These are phyloP conservation scores for Linhomoeus sp. DNA, from an alignment of 2,888 invertebrate genomes.

Conservation along the genomic window DNA sequence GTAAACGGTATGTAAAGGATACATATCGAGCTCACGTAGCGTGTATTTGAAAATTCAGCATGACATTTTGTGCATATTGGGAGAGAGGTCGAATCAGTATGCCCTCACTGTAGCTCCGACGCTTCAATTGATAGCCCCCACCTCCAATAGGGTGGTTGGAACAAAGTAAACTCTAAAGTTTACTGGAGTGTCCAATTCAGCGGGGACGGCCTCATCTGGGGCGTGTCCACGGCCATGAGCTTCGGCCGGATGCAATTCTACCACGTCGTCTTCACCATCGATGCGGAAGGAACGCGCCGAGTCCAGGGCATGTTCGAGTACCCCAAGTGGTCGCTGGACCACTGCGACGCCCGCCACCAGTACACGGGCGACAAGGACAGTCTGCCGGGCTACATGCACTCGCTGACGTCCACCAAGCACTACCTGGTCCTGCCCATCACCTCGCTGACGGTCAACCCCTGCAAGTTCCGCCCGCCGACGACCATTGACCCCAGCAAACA, in stretches of 20 bases:
- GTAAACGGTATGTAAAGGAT: too few species aligned
- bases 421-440: constrained; percentile 24
- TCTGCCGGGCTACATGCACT: constrained; percentile 25
- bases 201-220: constrained; percentile 22
- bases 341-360: constrained; percentile 21
- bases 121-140: too few species aligned
- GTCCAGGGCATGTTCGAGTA: constrained; percentile 25
- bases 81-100: too few species aligned
- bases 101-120: too few species aligned
- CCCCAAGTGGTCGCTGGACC: constrained; percentile 21
- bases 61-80: too few species aligned
- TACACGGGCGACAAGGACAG: constrained; percentile 25
- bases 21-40: too few species aligned
- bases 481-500: constrained; percentile 12
- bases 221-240: constrained; percentile 25
- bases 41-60: too few species aligned
- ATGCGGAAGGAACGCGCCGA: constrained; percentile 16
- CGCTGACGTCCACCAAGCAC: constrained; percentile 23
- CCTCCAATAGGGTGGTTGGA: too few species aligned
- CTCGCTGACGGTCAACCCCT: constrained; percentile 24
- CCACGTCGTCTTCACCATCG: constrained; percentile 24
- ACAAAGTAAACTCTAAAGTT: too few species aligned
- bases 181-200: too few species aligned
- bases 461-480: constrained; percentile 26
- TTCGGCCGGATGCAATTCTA: constrained; percentile 22